phyloP scores from a whole-genome alignment of 2,888 invertebrate genomes.

The Stegana nigrithorax region DNA sequence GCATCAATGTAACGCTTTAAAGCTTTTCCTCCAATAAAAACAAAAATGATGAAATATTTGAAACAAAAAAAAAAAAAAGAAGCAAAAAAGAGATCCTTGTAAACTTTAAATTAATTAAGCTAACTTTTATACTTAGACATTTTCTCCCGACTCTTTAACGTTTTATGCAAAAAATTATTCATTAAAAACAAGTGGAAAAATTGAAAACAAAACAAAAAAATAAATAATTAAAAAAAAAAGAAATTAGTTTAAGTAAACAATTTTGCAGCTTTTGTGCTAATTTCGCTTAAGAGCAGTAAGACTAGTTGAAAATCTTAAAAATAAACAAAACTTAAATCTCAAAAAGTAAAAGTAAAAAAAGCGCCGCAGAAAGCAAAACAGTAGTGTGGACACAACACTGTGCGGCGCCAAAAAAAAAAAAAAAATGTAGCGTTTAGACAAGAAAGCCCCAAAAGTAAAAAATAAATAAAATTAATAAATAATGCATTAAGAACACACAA shows the following conservation, averaged over 20 bases:
- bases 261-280: constrained; percentile 61
- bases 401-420: constrained; percentile 12
- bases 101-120: constrained; percentile 17
- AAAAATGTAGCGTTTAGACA: constrained; percentile 27
- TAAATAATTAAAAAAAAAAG: constrained; percentile 35
- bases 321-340: constrained; percentile 24
- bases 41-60: constrained; percentile 39
- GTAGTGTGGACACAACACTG: not conserved
- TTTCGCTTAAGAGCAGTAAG: constrained; percentile 58
- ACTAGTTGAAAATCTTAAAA: constrained; percentile 55
- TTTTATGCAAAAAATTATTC: constrained; percentile 52
- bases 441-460: constrained; percentile 10
- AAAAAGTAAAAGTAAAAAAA: constrained; percentile 29
- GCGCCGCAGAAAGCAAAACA: constrained; percentile 22
- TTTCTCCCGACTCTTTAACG: constrained; percentile 45
- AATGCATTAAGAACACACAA: constrained; percentile 28
- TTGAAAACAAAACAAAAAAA: constrained; percentile 24
- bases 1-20: constrained; percentile 58
- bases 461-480: constrained; percentile 11
- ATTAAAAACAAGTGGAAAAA: constrained; percentile 40
- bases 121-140: constrained; percentile 40
- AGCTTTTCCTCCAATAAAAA: constrained; percentile 54
- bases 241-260: constrained; percentile 58
- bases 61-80: constrained; percentile 32
- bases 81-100: constrained; percentile 26